Base-by-base conservation (phyloP, 2,888 invertebrate species). In the Mayetiola destructor region DNA sequence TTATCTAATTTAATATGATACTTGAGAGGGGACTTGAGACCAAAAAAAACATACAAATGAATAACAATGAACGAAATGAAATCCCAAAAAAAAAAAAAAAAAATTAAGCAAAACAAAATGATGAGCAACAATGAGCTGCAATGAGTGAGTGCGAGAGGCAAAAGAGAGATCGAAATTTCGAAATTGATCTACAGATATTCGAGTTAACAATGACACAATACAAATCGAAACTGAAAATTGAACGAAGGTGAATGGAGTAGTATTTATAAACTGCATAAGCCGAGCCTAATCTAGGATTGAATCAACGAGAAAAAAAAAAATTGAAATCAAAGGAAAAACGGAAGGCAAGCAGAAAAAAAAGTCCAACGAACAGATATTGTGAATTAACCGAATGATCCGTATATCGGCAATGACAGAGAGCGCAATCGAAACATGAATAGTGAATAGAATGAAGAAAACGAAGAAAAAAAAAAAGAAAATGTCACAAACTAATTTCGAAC, bases 1-100 rank as follows among this genome's bases (percentile, higher is more conserved):
- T 40, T 40, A 40, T 40, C 40, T 40, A 40, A 40, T 40, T 40
- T 40, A 40, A 40, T 40, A 40, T 20, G 23, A 40, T 40, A n/a
- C n/a, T n/a, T 40, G 21, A 23, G 23, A 40, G 40, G 40, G 40
- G 40, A 40, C 40, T 40, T 3, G 10, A 12, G 21, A 4, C 40
- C 20, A 10, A 40, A 32, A 9, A 32, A 6, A 32, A 6, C 32
- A 32, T 9, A 32, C 20, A 21, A n/a, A n/a, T 10, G 23, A 40
- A 40, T 21, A 40, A 10, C 40, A 40, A 21, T 40, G 40, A 40
- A 20, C 23, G 40, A n/a, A 40, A n/a, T n/a, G n/a, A n/a, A n/a
- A n/a, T n/a, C n/a, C n/a, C n/a, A n/a, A n/a, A n/a, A n/a, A n/a
- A n/a, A n/a, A 40, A 40, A 23, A n/a, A 21, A 20, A 40, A 36